These are phyloP conservation scores for Anoplopoma fimbria DNA, from an alignment of 2,113 vertebrate genomes.

Conservation along the genomic window DNA sequence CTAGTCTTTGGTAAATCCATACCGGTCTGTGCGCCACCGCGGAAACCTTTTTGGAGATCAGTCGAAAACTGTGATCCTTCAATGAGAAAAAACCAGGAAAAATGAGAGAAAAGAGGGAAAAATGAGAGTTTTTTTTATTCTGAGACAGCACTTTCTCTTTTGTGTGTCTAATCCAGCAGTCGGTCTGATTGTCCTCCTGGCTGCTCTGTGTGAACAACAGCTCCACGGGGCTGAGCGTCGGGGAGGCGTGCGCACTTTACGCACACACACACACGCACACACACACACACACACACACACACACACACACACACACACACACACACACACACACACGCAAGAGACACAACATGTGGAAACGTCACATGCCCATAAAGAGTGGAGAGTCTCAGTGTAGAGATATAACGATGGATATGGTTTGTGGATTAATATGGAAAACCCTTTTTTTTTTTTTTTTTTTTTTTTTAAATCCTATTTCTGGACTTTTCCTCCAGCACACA, in stretches of 20 bases:
- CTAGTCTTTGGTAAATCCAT: slow-evolving; percentile 74
- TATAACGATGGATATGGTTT: background rate
- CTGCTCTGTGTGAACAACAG: slow-evolving; percentile 70
- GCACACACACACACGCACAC: slow-evolving; percentile 21
- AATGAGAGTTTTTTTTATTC: slow-evolving; percentile 12
- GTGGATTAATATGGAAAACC: slow-evolving; percentile 51
- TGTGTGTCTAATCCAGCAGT: slow-evolving; percentile 52
- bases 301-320: slow-evolving; percentile 22
- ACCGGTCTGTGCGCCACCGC: slow-evolving; percentile 26
- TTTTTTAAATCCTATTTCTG: slow-evolving; percentile 55
- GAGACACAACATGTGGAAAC: slow-evolving; percentile 30
- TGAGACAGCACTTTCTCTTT: slow-evolving; percentile 65
- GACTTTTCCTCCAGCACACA: slow-evolving; percentile 53
- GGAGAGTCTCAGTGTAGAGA: slow-evolving; percentile 13
- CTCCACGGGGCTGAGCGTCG: slow-evolving; percentile 64
- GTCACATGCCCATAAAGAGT: slow-evolving; percentile 43
- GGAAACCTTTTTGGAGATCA: slow-evolving; percentile 15
- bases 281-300: slow-evolving; percentile 29
- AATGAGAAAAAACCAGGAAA: background rate
- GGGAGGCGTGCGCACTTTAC: slow-evolving; percentile 58
- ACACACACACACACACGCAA: slow-evolving; percentile 25
- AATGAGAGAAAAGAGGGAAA: background rate
- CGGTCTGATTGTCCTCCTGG: slow-evolving; percentile 56
- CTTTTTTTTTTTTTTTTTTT: background rate
- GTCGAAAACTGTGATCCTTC: background rate